Base-by-base conservation (phyloP, 2,797 vertebrate species). In the Sparidentex hasta region DNA sequence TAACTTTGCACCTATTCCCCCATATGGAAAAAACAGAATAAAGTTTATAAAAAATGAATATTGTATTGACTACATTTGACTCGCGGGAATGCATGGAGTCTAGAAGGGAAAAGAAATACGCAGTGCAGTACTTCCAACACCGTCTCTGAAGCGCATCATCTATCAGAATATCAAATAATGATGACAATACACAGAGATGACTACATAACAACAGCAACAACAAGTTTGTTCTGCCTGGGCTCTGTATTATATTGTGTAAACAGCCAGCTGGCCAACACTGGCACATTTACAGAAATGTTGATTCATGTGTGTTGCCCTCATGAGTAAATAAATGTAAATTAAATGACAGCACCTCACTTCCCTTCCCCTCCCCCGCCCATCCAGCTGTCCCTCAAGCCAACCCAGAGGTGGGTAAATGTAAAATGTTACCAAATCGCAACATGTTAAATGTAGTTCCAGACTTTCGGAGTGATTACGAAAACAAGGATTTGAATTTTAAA, bases 21-120 rank as follows among this genome's bases (percentile, higher is more conserved):
- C 38, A 38, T 38, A 38, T 38, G 38, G 38, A 38, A 38, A 33
- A 38, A 38, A 1, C 9, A 0, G 11, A 38, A 38, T 38, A 38
- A 38, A 38, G 9, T 38, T 38, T 38, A 38, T 38, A 11, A 0
- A 9, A 9, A 11, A 9, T 11, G 2, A 43, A 54, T 41, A 25
- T 64, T 72, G 63, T 21, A 59, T 59, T 62, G n/a, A 59, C 12
- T 14, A 44, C 20, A 44, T 65, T 65, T 74, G 44, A 66, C 56
- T 7, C 69, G 46, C 43, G 50, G 52, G 18, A 38, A 52, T 48
- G 21, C 43, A 43, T 38, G 33, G 33, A 38, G 33, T 38, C 38
- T 38, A 38, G 9, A 38, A 38, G 38, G 9, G 38, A 11, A 38
- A 38, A 75, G 23, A 25, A 25, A 33, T 52, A 54, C 11, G n/a